Base-by-base conservation (phyloP, 1,140 invertebrate species). In the Druon quercuslanigerum region DNA sequence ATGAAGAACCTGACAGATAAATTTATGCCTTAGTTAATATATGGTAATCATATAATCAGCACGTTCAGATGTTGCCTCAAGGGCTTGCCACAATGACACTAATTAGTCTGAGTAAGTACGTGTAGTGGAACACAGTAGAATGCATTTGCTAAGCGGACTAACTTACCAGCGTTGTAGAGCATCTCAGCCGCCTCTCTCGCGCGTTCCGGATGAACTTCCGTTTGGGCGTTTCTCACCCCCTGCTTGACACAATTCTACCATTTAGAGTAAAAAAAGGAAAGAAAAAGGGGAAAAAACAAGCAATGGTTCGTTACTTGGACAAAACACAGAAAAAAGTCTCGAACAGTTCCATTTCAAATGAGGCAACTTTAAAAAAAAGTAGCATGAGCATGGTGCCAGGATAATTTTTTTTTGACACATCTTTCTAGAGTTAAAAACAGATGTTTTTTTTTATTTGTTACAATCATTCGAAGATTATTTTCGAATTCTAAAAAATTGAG, bases 141-240 rank as follows among this genome's bases (percentile, higher is more conserved):
- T 66, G 60, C 57, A 16, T 33, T 66, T 40, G 20, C 57, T 66
- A 66, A 66, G 57, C 60, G 60, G 14, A 66, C 60, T 40, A 66
- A 66, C 60, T 66, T 54, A 54, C 52, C 52, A n/a, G 52, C 52
- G 16, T 54, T 66, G 60, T 66, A 66, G 25, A 66, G 60, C 60
- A 33, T 66, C 60, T 66, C 60, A 66, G 60, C 60, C 9, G 60
- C n/a, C 60, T 66, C 60, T 66, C 60, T 40, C 14, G 60, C 25
- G 60, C 60, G 60, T 66, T 66, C 60, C 60, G 60, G 60, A 66
- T 66, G 60, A 66, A 66, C 60, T 66, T 66, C 60, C 60, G 60
- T 66, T 66, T 25, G 60, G 60, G 60, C 60, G 40, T 66, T 66
- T 12, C 60, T 66, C 60, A 40, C 60, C 40, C 60, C 60, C 60